phyloP scores from a whole-genome alignment of 2,113 vertebrate species.

The Bettongia penicillata region DNA sequence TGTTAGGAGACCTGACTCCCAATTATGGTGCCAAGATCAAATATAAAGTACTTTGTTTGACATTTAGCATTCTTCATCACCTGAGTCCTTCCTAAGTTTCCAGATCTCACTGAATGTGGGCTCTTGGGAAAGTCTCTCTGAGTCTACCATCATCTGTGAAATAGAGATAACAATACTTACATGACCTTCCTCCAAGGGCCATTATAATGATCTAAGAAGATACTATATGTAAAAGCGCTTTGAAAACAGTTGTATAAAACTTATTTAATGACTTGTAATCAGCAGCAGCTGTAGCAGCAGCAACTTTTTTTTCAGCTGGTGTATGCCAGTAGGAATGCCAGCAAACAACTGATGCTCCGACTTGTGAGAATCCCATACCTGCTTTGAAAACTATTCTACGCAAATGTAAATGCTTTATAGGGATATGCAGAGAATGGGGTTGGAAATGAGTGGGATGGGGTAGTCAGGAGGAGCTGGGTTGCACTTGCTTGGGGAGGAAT shows the following conservation, averaged over 20 bases:
- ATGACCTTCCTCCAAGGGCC: background rate
- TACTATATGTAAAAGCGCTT: background rate
- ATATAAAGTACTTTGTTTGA: background rate
- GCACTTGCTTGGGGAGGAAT: background rate
- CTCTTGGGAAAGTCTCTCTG: background rate
- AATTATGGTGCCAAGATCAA: background rate
- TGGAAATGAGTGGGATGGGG: background rate
- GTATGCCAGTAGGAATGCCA: background rate
- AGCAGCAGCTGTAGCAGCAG: background rate
- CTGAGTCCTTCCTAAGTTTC: background rate
- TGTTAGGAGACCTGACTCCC: background rate
- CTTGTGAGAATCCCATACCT: background rate
- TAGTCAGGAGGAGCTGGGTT: background rate
- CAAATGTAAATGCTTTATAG: background rate
- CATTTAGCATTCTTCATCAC: background rate
- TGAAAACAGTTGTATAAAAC: background rate
- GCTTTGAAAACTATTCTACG: background rate
- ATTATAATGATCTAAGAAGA: background rate
- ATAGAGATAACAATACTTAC: background rate
- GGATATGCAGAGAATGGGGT: background rate
- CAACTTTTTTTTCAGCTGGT: background rate
- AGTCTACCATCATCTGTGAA: background rate
- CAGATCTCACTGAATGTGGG: background rate
- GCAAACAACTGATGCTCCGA: background rate
- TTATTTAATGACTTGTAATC: background rate